Evolutionary conservation across 2,797 vertebrate species (phyloP), one percentile per base, ranked within the genome.

Genomic region (Melopsittacus undulatus): DNA sequence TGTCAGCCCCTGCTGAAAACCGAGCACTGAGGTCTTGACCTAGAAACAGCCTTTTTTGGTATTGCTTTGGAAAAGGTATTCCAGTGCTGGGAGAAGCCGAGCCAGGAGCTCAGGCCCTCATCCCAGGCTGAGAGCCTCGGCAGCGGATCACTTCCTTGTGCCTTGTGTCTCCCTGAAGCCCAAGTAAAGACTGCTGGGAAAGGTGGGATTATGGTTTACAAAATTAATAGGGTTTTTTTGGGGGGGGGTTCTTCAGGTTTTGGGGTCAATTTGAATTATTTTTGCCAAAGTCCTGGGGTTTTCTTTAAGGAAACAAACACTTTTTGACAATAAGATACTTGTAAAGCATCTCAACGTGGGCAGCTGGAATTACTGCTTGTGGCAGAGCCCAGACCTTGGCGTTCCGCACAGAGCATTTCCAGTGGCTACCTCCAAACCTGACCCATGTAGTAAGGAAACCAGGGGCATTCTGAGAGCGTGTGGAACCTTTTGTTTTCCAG

Each of bases 31-130:
- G 92, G 94, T 97, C 95, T 49, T 95, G 93, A 96, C 95, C 96
- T 89, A 96, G 90, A 96, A 97, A 89, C 95, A 86, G 83, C 80
- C 94, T 95, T 96, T 96, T 96, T 96, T 95, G 96, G 95, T 94
- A 69, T 92, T 92, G 94, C 23, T 78, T 94, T 95, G 92, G 92
- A 97, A 87, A 36, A 95, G 90, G 83, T 38, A 59, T 93, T 89
- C 69, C 77, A 92, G 93, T 11, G 69, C 83, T n/a, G 51, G 34
- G 92, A 72, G 66, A 74, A 90, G 40, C 59, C 3, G 59, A 89
- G 91, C 59, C 36, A 49, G 4, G 54, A 88, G 92, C 57, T 59
- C 57, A 36, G 57, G 34, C 34, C 56, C 57, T 59, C 34, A 59
- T 59, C 57, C 57, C 57, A 59, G 23, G 23, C 57, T 26, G 23